Base-by-base conservation (phyloP, 2,113 vertebrate genomes). In the Tretioscincus oriximinensis region DNA sequence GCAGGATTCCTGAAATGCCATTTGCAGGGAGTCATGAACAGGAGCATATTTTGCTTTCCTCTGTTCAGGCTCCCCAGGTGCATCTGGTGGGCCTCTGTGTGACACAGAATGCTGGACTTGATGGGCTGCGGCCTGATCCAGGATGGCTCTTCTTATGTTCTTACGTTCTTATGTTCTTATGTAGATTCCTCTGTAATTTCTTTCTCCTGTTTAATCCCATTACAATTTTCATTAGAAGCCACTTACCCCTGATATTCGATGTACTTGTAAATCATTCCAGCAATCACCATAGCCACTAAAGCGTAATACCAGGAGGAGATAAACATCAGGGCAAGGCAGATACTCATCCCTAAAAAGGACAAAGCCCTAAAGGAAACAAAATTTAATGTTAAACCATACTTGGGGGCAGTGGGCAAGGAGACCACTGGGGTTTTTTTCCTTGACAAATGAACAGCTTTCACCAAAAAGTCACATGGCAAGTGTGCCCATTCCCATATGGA, bases 261-360 rank as follows among this genome's bases (percentile, higher is more conserved):
- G 94, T 99, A 99, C 91, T 99, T 99, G 95, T 99, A 99, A 93
- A 99, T 99, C 97, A 99, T 98, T 89, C 98, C 98, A 26, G 98
- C 98, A n/a, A 99, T 99, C 24, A 96, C 94, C 97, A 99, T 99
- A 79, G 98, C 98, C 35, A 98, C 97, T 79, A 99, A 96, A 47
- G 98, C 98, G 3, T 99, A 99, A 90, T 99, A 99, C 98, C 98
- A 99, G 78, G 98, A 99, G 1, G 98, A 99, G 90, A 99, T 97
- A 90, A 99, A 99, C 98, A 99, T 99, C 66, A 99, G 95, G 7
- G 98, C 97, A 88, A 99, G 90, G 88, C 98, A 99, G 93, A 99
- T 98, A 85, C 97, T 99, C 98, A 99, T 99, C 60, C 98, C 98
- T 69, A 99, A 93, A 88, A 99, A 99, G 10, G 98, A 99, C 49